Conservation (phyloP, 2,113 vertebrate species). For the Gallinago undulata region DNA sequence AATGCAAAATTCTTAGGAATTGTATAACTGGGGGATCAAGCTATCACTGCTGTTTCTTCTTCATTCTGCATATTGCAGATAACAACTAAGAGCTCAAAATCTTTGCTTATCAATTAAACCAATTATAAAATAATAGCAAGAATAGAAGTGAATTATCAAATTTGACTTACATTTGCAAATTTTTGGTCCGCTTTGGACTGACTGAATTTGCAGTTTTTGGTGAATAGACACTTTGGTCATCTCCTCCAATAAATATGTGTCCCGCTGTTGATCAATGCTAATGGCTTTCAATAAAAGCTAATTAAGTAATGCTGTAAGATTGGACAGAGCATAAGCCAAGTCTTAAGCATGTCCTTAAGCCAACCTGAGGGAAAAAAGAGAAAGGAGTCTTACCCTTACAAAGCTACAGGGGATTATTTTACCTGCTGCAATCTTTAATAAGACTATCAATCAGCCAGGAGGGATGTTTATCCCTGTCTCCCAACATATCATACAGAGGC, state of each 20-base stretch:
- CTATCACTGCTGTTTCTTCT: background rate
- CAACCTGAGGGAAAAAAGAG: constrained; percentile 26
- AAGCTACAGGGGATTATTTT: constrained; percentile 57
- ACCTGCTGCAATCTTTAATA: constrained; percentile 67
- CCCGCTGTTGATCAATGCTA: background rate
- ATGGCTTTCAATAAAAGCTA: constrained; percentile 41
- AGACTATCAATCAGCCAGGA: constrained; percentile 69
- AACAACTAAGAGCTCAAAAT: background rate
- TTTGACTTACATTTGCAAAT: background rate
- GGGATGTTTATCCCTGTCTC: constrained; percentile 61
- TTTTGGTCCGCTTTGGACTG: background rate
- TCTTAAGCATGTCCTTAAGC: constrained; percentile 59
- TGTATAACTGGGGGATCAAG: background rate
- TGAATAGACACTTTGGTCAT: constrained; percentile 3
- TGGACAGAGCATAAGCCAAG: constrained; percentile 46
- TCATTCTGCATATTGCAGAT: background rate
- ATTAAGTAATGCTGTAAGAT: constrained; percentile 37
- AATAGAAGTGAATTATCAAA: background rate
- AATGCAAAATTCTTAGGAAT: background rate
- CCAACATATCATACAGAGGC: constrained; percentile 34
- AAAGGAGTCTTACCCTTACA: constrained; percentile 3
- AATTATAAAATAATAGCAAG: background rate
- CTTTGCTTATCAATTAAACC: background rate
- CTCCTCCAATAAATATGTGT: background rate
- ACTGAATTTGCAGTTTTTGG: constrained; percentile 3